phyloP scores from a whole-genome alignment of 35 echinoderm and acorn worm species.

The Amphiura filiformis region DNA sequence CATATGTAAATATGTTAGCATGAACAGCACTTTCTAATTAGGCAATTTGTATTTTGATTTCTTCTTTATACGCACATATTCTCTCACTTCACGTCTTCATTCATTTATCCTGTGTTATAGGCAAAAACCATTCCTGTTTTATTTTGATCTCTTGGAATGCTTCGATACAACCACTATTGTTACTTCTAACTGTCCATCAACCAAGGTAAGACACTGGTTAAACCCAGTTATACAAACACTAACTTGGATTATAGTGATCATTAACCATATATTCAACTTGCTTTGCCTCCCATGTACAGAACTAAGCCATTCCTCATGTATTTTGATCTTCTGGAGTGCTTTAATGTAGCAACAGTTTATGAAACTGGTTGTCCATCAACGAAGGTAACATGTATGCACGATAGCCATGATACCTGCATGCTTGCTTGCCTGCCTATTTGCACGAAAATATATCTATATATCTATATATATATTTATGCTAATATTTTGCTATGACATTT shows the following conservation, averaged over 20 bases:
- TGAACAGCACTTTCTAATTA: no score
- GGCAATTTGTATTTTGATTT: no score
- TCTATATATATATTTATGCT: no score
- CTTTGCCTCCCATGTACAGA: not conserved
- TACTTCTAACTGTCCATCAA: constrained; percentile 19
- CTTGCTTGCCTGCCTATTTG: no score
- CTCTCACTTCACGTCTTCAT: no score
- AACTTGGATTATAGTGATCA: not conserved
- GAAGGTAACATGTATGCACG: constrained; percentile 24
- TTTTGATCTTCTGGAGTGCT: constrained; percentile 61
- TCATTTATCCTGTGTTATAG: constrained; percentile 2
- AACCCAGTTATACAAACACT: not conserved
- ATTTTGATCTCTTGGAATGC: constrained; percentile 64
- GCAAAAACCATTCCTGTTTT: constrained; percentile 37
- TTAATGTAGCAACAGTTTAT: not conserved
- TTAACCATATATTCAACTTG: not conserved
- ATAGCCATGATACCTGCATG: no score
- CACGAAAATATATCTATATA: no score
- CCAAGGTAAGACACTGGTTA: constrained; percentile 37
- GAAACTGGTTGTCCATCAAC: constrained; percentile 30
- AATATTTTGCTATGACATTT: no score
- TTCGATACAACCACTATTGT: not conserved
- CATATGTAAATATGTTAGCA: no score
- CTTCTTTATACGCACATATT: no score
- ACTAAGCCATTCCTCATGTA: constrained; percentile 39